Percentiles rank a stretch among this genome's conserved stretches.
phyloP scores from a whole-genome alignment of 2,797 vertebrate genomes.

The Siniperca scherzeri region DNA sequence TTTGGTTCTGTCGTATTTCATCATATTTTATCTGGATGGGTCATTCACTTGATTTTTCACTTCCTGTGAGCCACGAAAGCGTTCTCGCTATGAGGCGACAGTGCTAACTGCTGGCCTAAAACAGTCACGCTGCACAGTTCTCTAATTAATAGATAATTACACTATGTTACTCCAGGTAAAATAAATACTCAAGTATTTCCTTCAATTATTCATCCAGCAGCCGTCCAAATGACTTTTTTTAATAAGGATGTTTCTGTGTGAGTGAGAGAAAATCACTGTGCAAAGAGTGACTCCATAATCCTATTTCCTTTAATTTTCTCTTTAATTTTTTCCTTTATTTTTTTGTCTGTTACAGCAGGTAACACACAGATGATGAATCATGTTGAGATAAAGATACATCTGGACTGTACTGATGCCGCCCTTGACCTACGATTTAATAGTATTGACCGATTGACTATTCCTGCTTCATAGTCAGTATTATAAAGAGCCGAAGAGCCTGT shows the following conservation, averaged over 20 bases:
- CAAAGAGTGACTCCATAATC: not conserved
- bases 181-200: not conserved
- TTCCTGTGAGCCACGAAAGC: not conserved
- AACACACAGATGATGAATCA: not conserved
- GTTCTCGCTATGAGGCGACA: not conserved
- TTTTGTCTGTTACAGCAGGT: not conserved
- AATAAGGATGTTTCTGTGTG: not conserved
- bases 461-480: not conserved
- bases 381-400: too few species aligned
- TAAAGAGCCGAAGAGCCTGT: not conserved
- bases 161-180: not conserved
- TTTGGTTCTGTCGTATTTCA: not conserved
- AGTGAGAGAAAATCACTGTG: not conserved
- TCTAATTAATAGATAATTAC: conserved; percentile 18
- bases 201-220: conserved; percentile 9
- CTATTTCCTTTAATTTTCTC: not conserved
- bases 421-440: not conserved
- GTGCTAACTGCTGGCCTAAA: not conserved
- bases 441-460: not conserved
- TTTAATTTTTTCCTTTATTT: not conserved
- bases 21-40: not conserved
- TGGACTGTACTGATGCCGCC: too few species aligned
- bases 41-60: not conserved
- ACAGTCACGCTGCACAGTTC: not conserved
- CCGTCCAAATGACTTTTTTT: not conserved